Percentiles rank a stretch among this genome's conserved stretches.
Conservation (phyloP, 2,888 invertebrate genomes). For the Gonocerus acuteangulatus region DNA sequence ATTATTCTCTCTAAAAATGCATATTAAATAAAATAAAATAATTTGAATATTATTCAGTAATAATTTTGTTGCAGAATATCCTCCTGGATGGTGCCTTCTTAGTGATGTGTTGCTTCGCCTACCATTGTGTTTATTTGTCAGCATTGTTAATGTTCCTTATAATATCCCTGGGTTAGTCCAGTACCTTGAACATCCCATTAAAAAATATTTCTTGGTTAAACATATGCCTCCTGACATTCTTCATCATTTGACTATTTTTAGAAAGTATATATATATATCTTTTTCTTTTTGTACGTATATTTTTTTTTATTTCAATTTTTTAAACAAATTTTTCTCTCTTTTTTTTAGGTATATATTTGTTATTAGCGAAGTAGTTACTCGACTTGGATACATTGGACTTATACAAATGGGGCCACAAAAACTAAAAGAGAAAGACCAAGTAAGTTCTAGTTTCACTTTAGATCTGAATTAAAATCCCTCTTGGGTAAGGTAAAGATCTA, state of each 20-base stretch:
- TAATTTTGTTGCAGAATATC: slow-evolving; percentile 49
- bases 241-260: slow-evolving; percentile 33
- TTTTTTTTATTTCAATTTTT: neutral
- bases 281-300: too few relatives aligned
- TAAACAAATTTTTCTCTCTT: slow-evolving; percentile 5
- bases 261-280: slow-evolving; percentile 36
- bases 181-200: slow-evolving; percentile 58
- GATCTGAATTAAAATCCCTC: neutral
- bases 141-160: slow-evolving; percentile 54
- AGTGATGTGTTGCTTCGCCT: slow-evolving; percentile 61
- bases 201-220: slow-evolving; percentile 55
- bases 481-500: too few relatives aligned
- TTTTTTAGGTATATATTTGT: slow-evolving; percentile 50
- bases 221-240: slow-evolving; percentile 50
- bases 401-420: slow-evolving; percentile 59
- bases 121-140: slow-evolving; percentile 62
- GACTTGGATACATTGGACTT: slow-evolving; percentile 60
- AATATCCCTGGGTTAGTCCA: slow-evolving; percentile 51
- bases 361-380: slow-evolving; percentile 50
- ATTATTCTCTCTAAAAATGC: too few relatives aligned
- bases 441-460: slow-evolving; percentile 41
- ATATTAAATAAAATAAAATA: too few relatives aligned
- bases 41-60: too few relatives aligned
- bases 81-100: slow-evolving; percentile 59
- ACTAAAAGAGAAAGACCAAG: slow-evolving; percentile 60